These are phyloP conservation scores for Stenchaetothrips biformis DNA, from an alignment of 2,888 invertebrate species.

Conservation along the genomic window DNA sequence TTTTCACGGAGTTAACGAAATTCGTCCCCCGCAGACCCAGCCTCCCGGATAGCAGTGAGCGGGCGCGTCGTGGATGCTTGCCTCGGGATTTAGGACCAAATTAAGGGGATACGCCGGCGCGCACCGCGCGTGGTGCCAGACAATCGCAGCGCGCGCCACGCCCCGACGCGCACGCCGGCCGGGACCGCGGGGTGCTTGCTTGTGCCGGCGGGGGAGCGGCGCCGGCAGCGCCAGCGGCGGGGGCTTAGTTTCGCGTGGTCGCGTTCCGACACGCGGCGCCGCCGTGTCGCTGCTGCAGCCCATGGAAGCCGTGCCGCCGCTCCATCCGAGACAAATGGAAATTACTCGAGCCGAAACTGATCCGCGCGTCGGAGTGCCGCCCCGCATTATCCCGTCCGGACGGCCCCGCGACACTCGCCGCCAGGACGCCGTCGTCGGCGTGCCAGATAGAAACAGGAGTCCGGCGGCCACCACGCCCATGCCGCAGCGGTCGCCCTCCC, in stretches of 20 bases:
- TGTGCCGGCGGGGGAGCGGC: neutral
- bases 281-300: neutral
- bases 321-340: conserved; percentile 1
- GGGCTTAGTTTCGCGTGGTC: conserved; percentile 14
- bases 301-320: neutral
- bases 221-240: neutral
- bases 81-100: conserved; percentile 15
- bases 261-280: neutral
- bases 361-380: neutral
- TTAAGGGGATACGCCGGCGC: neutral
- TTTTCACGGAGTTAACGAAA: too few relatives aligned
- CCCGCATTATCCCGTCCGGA: neutral
- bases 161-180: too few relatives aligned
- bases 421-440: too few relatives aligned
- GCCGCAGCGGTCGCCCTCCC: neutral
- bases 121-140: neutral
- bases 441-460: too few relatives aligned
- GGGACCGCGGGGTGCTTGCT: too few relatives aligned
- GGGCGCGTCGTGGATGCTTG: neutral
- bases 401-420: neutral
- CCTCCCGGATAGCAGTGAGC: too few relatives aligned
- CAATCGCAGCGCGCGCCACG: too few relatives aligned
- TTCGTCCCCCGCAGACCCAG: too few relatives aligned
- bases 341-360: conserved; percentile 24
- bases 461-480: neutral